Conservation (phyloP, 2,888 invertebrate genomes). For the Drosophila austrosaltans region DNA sequence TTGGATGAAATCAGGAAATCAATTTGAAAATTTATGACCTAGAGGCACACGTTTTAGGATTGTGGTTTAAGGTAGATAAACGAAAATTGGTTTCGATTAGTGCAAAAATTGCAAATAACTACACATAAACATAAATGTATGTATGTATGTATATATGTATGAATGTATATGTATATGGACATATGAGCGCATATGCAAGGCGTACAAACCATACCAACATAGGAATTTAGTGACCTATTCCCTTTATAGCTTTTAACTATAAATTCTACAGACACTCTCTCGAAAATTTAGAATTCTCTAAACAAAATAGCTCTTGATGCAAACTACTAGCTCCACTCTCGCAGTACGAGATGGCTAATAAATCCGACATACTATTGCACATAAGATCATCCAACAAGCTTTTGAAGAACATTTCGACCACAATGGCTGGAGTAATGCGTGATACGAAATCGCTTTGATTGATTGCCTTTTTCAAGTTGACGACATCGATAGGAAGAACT, state of each 20-base stretch:
- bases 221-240: too few relatives aligned
- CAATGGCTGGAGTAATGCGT: slow-evolving; percentile 22
- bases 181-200: neutral
- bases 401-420: slow-evolving; percentile 24
- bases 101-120: slow-evolving; percentile 70
- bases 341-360: neutral
- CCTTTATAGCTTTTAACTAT: too few relatives aligned
- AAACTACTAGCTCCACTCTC: neutral
- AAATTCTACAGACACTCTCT: too few relatives aligned
- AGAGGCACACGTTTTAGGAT: slow-evolving; percentile 17
- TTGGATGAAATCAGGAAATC: slow-evolving; percentile 63
- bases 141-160: too few relatives aligned
- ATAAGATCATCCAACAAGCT: slow-evolving; percentile 17
- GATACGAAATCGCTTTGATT: slow-evolving; percentile 46
- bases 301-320: too few relatives aligned
- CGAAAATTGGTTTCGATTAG: slow-evolving; percentile 25
- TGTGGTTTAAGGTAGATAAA: slow-evolving; percentile 17
- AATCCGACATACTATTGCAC: slow-evolving; percentile 10
- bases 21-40: slow-evolving; percentile 62
- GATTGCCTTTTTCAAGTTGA: slow-evolving; percentile 42
- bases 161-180: too few relatives aligned
- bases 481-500: slow-evolving; percentile 41
- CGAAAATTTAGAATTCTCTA: too few relatives aligned
- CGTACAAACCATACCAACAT: too few relatives aligned
- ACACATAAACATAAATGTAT: slow-evolving; percentile 16